Evolutionary conservation across 2,797 vertebrate species (phyloP).

Genomic region (Rhinogobio ventralis): DNA sequence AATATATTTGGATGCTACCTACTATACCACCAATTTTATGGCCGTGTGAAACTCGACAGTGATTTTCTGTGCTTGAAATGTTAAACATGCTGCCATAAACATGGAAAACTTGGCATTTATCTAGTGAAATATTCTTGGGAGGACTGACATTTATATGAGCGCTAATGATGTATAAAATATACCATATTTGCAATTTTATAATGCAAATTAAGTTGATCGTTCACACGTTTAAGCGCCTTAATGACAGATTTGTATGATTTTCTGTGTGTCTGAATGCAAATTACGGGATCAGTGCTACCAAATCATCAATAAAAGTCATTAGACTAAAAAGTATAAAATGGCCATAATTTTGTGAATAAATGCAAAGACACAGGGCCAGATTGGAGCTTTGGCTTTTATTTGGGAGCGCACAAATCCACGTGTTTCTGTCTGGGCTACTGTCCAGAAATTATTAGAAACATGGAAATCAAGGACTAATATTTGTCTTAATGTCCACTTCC

Average conservation of each 20-base stretch:
- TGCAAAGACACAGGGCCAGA: slow-evolving; percentile 57
- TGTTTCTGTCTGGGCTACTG: slow-evolving; percentile 65
- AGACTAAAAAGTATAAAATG: background rate
- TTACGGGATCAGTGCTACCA: background rate
- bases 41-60: background rate
- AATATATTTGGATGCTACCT: background rate
- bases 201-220: slow-evolving; percentile 6
- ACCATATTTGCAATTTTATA: slow-evolving; percentile 23
- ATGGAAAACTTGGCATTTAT: slow-evolving; percentile 22
- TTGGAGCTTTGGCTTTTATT: slow-evolving; percentile 51
- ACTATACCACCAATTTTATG: background rate
- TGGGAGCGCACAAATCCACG: slow-evolving; percentile 66
- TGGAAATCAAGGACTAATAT: slow-evolving; percentile 53
- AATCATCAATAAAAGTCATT: slow-evolving; percentile 9
- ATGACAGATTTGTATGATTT: background rate
- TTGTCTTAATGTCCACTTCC: background rate
- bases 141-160: slow-evolving; percentile 19
- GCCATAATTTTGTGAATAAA: slow-evolving; percentile 59
- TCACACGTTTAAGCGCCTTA: slow-evolving; percentile 1
- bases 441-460: slow-evolving; percentile 68
- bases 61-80: background rate
- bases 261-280: slow-evolving; percentile 1
- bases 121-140: background rate
- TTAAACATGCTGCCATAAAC: slow-evolving; percentile 12
- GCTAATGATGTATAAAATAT: slow-evolving; percentile 20